A percentile compares a stretch with the other conserved stretches of the same genome.
Conservation (phyloP, 2,113 vertebrate species). For the Ailurus styani region DNA sequence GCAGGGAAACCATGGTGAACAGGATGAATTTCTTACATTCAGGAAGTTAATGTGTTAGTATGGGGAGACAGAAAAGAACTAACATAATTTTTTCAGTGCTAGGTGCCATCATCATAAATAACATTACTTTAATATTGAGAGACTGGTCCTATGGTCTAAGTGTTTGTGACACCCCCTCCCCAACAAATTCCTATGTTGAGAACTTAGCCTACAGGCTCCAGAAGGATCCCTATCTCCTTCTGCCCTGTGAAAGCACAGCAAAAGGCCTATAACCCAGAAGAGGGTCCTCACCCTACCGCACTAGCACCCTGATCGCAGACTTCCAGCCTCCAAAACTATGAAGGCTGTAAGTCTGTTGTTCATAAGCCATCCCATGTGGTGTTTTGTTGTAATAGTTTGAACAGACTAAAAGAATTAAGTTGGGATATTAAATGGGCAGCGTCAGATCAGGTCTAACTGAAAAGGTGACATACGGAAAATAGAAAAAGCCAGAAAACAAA, state of each 20-base stretch:
- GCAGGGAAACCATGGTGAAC: not conserved
- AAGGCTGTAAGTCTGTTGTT: not conserved
- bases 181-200: not conserved
- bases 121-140: not conserved
- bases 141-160: not conserved
- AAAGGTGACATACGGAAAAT: not conserved
- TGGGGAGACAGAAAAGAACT: not conserved
- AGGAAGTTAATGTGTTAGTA: not conserved
- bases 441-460: not conserved
- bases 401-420: not conserved
- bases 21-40: not conserved
- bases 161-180: not conserved
- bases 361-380: not conserved
- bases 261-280: no score
- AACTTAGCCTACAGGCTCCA: not conserved
- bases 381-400: not conserved
- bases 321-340: not conserved
- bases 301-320: not conserved
- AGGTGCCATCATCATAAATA: not conserved
- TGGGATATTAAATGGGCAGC: not conserved
- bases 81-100: not conserved
- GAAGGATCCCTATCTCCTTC: not conserved
- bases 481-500: not conserved
- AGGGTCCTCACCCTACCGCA: fast-evolving
- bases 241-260: not conserved